These are phyloP conservation scores for Drosophila niveifrons DNA, from an alignment of 2,888 invertebrate species.

Conservation along the genomic window DNA sequence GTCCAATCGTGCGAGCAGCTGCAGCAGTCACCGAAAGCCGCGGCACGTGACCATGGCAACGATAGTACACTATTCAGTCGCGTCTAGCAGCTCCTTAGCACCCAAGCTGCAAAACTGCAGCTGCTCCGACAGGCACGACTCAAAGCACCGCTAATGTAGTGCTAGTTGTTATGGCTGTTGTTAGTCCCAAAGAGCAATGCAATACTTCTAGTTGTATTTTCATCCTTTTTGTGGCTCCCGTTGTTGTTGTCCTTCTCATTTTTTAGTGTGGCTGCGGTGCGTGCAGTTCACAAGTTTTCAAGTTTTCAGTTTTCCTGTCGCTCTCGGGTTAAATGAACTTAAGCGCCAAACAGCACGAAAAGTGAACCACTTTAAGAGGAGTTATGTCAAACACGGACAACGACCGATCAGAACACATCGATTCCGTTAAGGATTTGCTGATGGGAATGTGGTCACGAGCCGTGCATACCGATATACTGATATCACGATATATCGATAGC, in stretches of 20 bases:
- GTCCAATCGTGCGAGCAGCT: conserved; percentile 65
- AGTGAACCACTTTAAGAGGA: conserved; percentile 25
- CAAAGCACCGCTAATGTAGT: conserved; percentile 59
- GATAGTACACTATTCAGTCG: conserved; percentile 35
- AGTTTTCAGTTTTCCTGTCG: conserved; percentile 11
- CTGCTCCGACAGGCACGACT: conserved; percentile 6
- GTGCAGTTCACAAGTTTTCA: conserved; percentile 60
- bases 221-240: conserved; percentile 29
- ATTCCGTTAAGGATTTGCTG: neutral
- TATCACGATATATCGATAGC: no score
- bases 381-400: conserved; percentile 6
- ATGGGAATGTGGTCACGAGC: neutral
- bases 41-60: conserved; percentile 75
- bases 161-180: conserved; percentile 68
- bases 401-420: neutral
- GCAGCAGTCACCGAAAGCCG: conserved; percentile 59
- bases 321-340: conserved; percentile 7
- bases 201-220: conserved; percentile 45
- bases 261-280: conserved; percentile 51
- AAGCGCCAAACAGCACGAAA: conserved; percentile 11
- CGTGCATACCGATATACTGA: no score
- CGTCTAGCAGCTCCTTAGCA: conserved; percentile 12
- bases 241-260: conserved; percentile 16
- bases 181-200: conserved; percentile 43
- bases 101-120: neutral